These are phyloP conservation scores for Amiota minor DNA, from an alignment of 2,888 invertebrate genomes.

Conservation along the genomic window DNA sequence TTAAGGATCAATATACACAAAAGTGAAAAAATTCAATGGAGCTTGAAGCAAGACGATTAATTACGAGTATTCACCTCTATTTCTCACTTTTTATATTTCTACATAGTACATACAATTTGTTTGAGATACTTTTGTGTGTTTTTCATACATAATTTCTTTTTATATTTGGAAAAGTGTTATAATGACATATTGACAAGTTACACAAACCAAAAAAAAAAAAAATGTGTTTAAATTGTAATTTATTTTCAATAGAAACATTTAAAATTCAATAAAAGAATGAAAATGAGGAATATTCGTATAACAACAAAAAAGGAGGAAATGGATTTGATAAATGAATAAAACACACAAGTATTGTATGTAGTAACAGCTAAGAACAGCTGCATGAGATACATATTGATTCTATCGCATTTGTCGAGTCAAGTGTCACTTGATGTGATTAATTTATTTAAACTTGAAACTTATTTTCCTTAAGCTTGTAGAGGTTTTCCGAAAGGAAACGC, in stretches of 20 bases:
- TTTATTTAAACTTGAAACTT: conserved; percentile 11
- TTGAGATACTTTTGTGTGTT: background rate
- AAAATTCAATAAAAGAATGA: conserved; percentile 3
- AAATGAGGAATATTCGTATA: background rate
- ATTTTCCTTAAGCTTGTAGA: too few species aligned
- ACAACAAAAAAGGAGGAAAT: conserved; percentile 10
- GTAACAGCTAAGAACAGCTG: conserved; percentile 7
- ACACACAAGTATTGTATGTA: too few species aligned
- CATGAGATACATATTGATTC: background rate
- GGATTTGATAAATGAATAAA: conserved; percentile 26
- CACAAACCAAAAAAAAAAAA: background rate
- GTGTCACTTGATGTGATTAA: conserved; percentile 25
- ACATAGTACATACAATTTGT: background rate
- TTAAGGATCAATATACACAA: too few species aligned
- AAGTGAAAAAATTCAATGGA: background rate
- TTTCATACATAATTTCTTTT: background rate
- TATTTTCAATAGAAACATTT: conserved; percentile 20
- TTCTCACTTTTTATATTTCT: too few species aligned
- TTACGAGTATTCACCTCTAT: background rate
- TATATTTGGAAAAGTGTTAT: conserved; percentile 11
- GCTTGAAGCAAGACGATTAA: conserved; percentile 19
- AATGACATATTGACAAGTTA: conserved; percentile 19
- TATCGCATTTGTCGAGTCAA: background rate
- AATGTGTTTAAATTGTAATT: conserved; percentile 12
- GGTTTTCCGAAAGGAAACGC: background rate